These are phyloP conservation scores for Anniella stebbinsi DNA, from an alignment of 2,797 vertebrate genomes.

Conservation along the genomic window DNA sequence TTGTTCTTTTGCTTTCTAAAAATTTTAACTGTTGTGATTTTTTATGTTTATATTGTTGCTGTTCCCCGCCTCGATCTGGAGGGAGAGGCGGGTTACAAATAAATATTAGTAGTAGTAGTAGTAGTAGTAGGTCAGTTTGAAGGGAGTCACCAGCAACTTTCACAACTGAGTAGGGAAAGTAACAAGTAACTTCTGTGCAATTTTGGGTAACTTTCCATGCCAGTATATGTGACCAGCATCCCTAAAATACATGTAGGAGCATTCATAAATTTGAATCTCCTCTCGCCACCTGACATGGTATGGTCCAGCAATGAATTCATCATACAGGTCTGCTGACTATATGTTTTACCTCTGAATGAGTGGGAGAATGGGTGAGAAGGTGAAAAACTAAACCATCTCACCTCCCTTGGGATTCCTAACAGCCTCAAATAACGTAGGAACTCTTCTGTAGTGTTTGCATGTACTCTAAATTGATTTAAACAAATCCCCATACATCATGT, in stretches of 20 bases:
- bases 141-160: background rate
- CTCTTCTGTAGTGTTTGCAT: background rate
- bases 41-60: no score
- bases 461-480: background rate
- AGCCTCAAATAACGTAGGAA: background rate
- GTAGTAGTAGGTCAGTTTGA: no score
- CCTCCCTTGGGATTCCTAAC: background rate
- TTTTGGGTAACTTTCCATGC: no score
- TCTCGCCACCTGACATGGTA: background rate
- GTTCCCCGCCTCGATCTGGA: no score
- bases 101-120: no score
- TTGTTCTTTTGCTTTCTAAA: no score
- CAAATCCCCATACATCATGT: no score
- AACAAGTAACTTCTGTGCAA: background rate
- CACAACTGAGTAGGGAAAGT: background rate
- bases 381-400: background rate
- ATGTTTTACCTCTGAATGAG: background rate
- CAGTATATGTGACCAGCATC: background rate
- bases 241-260: background rate
- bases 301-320: background rate
- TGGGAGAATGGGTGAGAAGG: background rate
- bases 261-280: background rate
- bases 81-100: no score
- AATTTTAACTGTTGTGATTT: no score
- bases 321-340: background rate